phyloP scores from a whole-genome alignment of 2,888 invertebrate species.

The Sarcophaga rosellei region DNA sequence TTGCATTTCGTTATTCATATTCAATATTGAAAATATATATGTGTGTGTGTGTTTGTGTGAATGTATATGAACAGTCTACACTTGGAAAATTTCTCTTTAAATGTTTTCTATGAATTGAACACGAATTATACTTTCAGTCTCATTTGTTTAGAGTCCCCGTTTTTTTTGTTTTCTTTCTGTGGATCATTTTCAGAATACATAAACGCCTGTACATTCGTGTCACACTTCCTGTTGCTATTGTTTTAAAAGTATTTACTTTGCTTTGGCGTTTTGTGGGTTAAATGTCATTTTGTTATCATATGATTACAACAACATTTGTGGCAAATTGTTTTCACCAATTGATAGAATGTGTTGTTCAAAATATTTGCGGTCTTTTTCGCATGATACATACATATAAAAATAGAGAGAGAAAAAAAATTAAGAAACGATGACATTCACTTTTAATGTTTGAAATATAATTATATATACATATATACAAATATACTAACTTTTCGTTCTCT shows the following conservation, averaged over 20 bases:
- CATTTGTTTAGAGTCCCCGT: neutral
- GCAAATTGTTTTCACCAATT: slow-evolving; percentile 64
- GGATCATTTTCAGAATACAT: neutral
- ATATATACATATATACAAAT: too few relatives aligned
- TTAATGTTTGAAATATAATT: neutral
- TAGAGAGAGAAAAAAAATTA: slow-evolving; percentile 20
- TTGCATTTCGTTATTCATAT: slow-evolving; percentile 14
- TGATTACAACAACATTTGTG: slow-evolving; percentile 67
- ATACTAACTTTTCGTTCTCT: neutral
- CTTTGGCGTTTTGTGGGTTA: slow-evolving; percentile 64
- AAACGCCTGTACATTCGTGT: neutral
- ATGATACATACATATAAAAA: neutral
- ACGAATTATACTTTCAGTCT: neutral
- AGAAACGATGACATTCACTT: slow-evolving; percentile 18
- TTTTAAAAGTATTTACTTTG: slow-evolving; percentile 49
- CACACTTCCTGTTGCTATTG: neutral
- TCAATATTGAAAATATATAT: neutral
- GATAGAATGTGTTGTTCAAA: slow-evolving; percentile 58
- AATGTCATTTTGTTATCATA: slow-evolving; percentile 66
- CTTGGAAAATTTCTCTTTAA: slow-evolving; percentile 5
- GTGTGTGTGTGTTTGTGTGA: too few relatives aligned
- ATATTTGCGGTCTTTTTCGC: slow-evolving; percentile 57
- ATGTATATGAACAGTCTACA: neutral
- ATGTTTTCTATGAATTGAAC: neutral
- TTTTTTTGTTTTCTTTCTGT: neutral